phyloP scores from a whole-genome alignment of 2,113 vertebrate species.

The Nettapus auritus region DNA sequence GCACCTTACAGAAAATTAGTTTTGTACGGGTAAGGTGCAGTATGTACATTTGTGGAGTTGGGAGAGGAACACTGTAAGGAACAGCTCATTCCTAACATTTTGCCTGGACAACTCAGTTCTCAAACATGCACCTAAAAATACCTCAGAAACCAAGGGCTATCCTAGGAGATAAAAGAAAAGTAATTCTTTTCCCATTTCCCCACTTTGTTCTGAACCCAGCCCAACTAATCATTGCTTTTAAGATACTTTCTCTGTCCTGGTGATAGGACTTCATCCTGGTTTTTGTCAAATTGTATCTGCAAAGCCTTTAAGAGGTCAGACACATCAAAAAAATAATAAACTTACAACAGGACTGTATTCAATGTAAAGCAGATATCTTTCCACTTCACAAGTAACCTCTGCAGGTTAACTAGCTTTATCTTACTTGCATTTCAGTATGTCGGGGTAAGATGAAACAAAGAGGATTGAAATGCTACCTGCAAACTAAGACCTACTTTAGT shows the following conservation, averaged over 20 bases:
- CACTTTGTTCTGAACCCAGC: neutral
- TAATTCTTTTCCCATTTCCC: neutral
- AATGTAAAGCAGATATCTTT: neutral
- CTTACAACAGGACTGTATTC: neutral
- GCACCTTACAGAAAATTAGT: neutral
- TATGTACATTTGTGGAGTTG: rapidly evolving
- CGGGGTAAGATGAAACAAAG: neutral
- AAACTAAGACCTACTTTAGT: neutral
- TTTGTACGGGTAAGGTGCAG: neutral
- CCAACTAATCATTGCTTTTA: neutral
- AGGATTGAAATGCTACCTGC: neutral
- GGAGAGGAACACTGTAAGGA: neutral
- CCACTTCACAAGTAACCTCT: neutral
- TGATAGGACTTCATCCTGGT: neutral
- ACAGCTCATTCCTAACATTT: neutral
- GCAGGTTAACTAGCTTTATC: neutral
- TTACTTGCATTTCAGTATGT: neutral
- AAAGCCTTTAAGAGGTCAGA: neutral
- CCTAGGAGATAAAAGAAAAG: neutral
- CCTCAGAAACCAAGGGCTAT: neutral
- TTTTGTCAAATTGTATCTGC: neutral
- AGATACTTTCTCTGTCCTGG: neutral
- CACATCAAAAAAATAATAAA: neutral
- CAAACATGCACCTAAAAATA: neutral
- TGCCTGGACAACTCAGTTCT: neutral